Percentiles rank a stretch among this genome's conserved stretches.
Evolutionary conservation across 2,888 invertebrate species (phyloP).

Genomic region (Gortyna flavago): DNA sequence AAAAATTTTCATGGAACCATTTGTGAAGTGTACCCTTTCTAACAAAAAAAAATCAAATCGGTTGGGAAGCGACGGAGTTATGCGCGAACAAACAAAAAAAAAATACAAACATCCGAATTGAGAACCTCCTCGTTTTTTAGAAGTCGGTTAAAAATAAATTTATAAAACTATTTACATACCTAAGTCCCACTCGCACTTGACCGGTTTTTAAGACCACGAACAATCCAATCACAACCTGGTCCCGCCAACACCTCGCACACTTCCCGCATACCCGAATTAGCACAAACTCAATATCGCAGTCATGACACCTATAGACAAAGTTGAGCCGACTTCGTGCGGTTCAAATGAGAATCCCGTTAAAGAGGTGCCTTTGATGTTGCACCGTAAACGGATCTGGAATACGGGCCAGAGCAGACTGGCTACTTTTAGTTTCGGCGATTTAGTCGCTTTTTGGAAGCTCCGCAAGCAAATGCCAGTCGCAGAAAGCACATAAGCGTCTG

Average conservation of each 20-base stretch:
- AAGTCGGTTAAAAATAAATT: no score
- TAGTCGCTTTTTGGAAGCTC: background rate
- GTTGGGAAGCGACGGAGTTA: no score
- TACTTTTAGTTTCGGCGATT: background rate
- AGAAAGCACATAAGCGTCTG: background rate
- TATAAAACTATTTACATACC: no score
- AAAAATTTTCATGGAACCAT: no score
- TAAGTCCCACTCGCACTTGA: no score
- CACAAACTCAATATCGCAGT: conserved; percentile 57
- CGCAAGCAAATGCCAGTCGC: background rate
- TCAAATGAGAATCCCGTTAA: conserved; percentile 46
- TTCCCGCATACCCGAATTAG: conserved; percentile 28
- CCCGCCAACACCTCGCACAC: conserved; percentile 17
- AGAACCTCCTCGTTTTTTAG: no score
- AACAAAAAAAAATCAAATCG: no score
- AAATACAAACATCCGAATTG: no score
- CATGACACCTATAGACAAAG: conserved; percentile 58
- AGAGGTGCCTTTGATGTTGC: conserved; percentile 51
- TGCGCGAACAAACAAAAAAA: no score
- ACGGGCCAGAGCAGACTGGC: background rate
- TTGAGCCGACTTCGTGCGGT: conserved; percentile 29
- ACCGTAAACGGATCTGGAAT: conserved; percentile 44
- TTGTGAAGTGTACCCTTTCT: no score
- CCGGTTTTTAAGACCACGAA: no score
- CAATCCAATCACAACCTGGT: background rate